Conservation (phyloP, 2,797 vertebrate species). For the Taenioides sp. region DNA sequence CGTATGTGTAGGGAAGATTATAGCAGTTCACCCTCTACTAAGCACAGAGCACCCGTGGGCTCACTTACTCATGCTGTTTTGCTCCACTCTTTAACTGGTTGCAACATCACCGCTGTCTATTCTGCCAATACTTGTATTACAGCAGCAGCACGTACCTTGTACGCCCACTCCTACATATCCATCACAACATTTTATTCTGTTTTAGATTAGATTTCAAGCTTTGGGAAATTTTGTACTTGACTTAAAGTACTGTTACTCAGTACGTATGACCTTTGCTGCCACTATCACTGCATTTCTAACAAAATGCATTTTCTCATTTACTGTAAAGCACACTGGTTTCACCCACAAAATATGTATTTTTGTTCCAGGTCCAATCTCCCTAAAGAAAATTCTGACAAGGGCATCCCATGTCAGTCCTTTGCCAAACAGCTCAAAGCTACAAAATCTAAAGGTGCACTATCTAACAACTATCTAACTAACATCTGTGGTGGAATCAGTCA, state of each 20-base stretch:
- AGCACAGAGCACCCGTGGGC: conserved; percentile 47
- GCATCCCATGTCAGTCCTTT: too few relatives aligned
- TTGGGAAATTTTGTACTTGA: background rate
- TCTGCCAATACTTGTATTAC: conserved; percentile 26
- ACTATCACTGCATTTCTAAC: background rate
- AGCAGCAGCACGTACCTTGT: conserved; percentile 8
- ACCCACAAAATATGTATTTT: background rate
- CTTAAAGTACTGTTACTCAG: background rate
- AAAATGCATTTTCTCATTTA: background rate
- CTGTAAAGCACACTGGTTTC: background rate
- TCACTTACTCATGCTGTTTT: conserved; percentile 43
- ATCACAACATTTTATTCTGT: background rate
- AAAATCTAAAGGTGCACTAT: too few relatives aligned
- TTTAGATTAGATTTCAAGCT: background rate
- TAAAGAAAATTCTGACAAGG: too few relatives aligned
- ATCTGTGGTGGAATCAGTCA: too few relatives aligned
- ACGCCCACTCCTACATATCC: conserved; percentile 2
- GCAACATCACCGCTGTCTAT: conserved; percentile 19
- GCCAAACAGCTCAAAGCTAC: too few relatives aligned
- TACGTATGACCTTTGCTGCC: background rate
- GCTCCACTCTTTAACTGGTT: conserved; percentile 37
- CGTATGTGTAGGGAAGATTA: conserved; percentile 35
- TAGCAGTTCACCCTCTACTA: conserved; percentile 49
- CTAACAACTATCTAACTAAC: too few relatives aligned
- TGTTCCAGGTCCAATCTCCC: too few relatives aligned